Evolutionary conservation across 1,140 invertebrate species (phyloP), one percentile per base, ranked within the genome.

Genomic region (Trachymyrmex cornetzi): DNA sequence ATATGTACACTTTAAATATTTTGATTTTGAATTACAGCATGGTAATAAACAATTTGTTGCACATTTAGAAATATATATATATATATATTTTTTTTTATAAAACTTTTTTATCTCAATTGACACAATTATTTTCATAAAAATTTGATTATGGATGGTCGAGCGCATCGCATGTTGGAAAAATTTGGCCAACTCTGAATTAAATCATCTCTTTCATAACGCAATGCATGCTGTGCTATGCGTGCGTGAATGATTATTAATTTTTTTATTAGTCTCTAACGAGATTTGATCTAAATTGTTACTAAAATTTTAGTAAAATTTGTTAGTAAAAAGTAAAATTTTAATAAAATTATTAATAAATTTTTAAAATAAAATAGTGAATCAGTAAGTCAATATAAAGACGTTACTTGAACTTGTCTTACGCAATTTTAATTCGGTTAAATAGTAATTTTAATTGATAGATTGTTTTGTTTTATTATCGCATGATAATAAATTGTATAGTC

Each of bases 71-170:
- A 4, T 12, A 72, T 50, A 12, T 24, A 12, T 24, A 48, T n/a
- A n/a, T n/a, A n/a, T n/a, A n/a, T n/a, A n/a, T n/a, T 50, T 74
- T 74, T 74, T 27, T 22, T 19, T 3, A 4, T 30, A 48, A 64
- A 82, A 50, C 7, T 12, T 30, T 50, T 48, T 61, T 61, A 74
- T 34, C 16, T 57, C 5, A 5, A 81, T 57, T 44, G 9, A 84
- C 48, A 61, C 34, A 34, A 71, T 81, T 74, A 74, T 48, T 82
- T 61, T 19, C 61, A 3, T 11, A 48, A 9, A 12, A 61, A 82
- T 74, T 59, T 27, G 24, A 59, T 72, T 74, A 74, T n/a, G 19
- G 12, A 12, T 72, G 34, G 22, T 55, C 30, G 38, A n/a, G 1
- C 24, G 24, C 55, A 48, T 82, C 19, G 24, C 50, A 59, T 57